Evolutionary conservation across 92 coral and sea anemone genomes (phyloP), one percentile per base, ranked within the genome.

Genomic region (Epizoanthus ramosus): DNA sequence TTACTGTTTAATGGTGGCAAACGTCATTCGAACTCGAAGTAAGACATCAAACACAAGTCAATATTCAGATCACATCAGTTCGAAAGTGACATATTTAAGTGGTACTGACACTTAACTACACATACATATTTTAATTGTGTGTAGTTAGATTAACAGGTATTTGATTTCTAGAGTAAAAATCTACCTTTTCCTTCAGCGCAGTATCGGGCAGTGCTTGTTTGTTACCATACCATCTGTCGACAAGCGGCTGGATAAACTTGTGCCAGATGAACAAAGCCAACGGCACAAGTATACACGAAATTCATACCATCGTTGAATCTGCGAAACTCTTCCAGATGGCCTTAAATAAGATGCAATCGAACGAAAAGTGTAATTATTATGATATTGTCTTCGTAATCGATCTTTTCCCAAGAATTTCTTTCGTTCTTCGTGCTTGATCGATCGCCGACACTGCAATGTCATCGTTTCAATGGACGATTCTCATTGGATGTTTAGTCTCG

Each of bases 261-360:
- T 94, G 99, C 99, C 99, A 96, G 79, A 96, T 90, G 90, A 74
- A 94, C 92, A 96, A 66, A 56, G 92, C 90, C 80, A 94, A 74
- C 63, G 99, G 99, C 99, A 96, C 99, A 96, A 96, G 98, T 68
- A 96, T 90, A 69, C 99, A 96, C 92, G 99, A 90, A 83, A 96
- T 88, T 94, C 99, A 96, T 88, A 96, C 99, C 99, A 96, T 96
- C 81, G 43, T 91, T 71, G 68, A 23, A 23, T 8, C 35, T 19
- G 17, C 21, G 66, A 39, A 59, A 24, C 37, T 28, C 52, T 8
- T 2, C 18, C 31, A 39, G 19, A 12, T 63, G 23, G 15, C 35
- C 53, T 69, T 67, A 22, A 19, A 14, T 24, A 39, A 56, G 25
- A 60, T 77, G 47, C 14, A 31, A 61, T 25, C 22, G 43, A 39